Base-by-base conservation (phyloP, 2,888 invertebrate genomes). In the Rhagonycha lutea region DNA sequence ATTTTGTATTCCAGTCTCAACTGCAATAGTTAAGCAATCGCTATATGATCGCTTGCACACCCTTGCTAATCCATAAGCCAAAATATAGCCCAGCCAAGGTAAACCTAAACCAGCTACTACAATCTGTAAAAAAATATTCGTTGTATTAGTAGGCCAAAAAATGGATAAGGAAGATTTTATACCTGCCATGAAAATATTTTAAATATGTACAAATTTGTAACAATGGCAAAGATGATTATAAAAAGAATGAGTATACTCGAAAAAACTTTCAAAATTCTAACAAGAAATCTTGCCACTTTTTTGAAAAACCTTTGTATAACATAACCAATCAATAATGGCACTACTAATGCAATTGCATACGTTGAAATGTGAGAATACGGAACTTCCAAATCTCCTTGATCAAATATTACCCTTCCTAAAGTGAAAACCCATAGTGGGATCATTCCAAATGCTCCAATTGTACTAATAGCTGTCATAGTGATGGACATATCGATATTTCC, bases 1-100 rank as follows among this genome's bases (percentile, higher is more conserved):
- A 88, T 98, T 98, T 88, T 98, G 97, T 72, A 98, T 93, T 70
- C 98, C 97, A 4, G 96, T 95, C 89, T 98, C 98, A 69, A 98
- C 94, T 68, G 96, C 94, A 83, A 98, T 97, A 5, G 98, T 96
- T n/a, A 96, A 88, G 3, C 92, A 89, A 86, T 97, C 95, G 3
- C 90, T 86, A 63, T 90, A 86, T 5, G 91, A 89, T 84, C 94
- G 95, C 26, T 90, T 89, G 12, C 91, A 88, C 0, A 92, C 26
- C 70, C 89, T 88, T 0, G 96, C 93, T 0, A 91, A 82, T 9
- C 90, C 63, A 85, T 92, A 94, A 2, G 96, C 96, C 60, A 92
- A 88, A 3, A 89, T 70, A 86, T 95, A 97, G 0, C 97, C 97
- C 32, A 95, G 84, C 93, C 95, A 95, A 0, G 97, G 96, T 68